phyloP scores from a whole-genome alignment of 1,140 invertebrate species.

The Helicoverpa armigera region DNA sequence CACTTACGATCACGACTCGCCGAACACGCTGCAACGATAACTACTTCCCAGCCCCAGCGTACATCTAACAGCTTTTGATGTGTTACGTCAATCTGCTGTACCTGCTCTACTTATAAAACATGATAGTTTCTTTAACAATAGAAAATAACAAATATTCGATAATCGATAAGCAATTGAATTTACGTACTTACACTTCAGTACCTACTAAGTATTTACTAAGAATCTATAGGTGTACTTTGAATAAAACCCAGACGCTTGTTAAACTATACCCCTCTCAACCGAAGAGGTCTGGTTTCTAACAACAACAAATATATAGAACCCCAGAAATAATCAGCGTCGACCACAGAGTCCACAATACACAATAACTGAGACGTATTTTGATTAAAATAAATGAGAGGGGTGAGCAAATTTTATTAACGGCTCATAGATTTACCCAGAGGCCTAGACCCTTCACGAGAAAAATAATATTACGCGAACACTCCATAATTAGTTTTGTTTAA shows the following conservation, averaged over 20 bases:
- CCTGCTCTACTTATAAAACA: too few relatives aligned
- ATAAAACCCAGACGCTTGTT: neutral
- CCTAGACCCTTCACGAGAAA: conserved; percentile 23
- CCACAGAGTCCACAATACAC: conserved; percentile 43
- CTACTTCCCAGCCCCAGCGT: neutral
- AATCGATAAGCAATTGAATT: neutral
- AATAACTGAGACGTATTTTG: conserved; percentile 47
- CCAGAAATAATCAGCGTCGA: conserved; percentile 54
- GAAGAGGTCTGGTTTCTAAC: conserved; percentile 12
- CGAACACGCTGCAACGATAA: conserved; percentile 3
- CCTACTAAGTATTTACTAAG: too few relatives aligned
- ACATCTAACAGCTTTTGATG: conserved; percentile 3
- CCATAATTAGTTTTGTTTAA: neutral
- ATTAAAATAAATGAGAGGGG: conserved; percentile 64
- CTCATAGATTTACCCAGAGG: conserved; percentile 9
- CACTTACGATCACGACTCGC: conserved; percentile 56
- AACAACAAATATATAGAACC: conserved; percentile 50
- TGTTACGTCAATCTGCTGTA: conserved; percentile 1
- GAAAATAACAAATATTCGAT: neutral
- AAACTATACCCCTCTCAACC: neutral
- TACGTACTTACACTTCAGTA: too few relatives aligned
- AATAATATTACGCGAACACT: conserved; percentile 17
- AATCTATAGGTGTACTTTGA: too few relatives aligned
- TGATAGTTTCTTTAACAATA: neutral
- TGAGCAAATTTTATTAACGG: conserved; percentile 65